Conservation (phyloP, 2,888 invertebrate genomes). For the Zhengitettix transpicula region DNA sequence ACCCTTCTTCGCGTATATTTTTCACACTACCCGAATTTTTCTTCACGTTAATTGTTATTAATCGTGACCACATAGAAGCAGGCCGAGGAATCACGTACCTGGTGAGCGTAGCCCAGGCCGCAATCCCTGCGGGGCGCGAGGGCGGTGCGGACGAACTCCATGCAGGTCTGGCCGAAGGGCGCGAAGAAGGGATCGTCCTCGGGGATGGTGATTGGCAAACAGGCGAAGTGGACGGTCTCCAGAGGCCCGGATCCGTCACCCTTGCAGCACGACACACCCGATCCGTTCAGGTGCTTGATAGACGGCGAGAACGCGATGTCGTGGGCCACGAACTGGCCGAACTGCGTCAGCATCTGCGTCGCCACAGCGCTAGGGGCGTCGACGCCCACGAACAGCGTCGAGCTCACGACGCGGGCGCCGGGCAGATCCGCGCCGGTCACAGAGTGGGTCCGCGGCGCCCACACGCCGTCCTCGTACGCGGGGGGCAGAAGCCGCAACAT, state of each 20-base stretch:
- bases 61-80: too few species aligned
- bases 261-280: slow-evolving; percentile 37
- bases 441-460: slow-evolving; percentile 21
- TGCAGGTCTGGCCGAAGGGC: slow-evolving; percentile 39
- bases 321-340: slow-evolving; percentile 64
- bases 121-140: slow-evolving; percentile 50
- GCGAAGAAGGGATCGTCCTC: slow-evolving; percentile 36
- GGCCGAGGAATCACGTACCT: slow-evolving; percentile 30
- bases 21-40: too few species aligned
- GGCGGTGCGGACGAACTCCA: slow-evolving; percentile 55
- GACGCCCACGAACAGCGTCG: slow-evolving; percentile 49
- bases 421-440: slow-evolving; percentile 49
- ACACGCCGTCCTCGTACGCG: slow-evolving; percentile 46
- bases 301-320: slow-evolving; percentile 61
- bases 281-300: slow-evolving; percentile 45
- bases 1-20: too few species aligned
- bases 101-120: slow-evolving; percentile 45
- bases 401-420: slow-evolving; percentile 48
- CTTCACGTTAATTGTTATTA: too few species aligned
- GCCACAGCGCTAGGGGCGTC: slow-evolving; percentile 52
- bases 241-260: slow-evolving; percentile 28
- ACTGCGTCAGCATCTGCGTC: slow-evolving; percentile 61
- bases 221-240: slow-evolving; percentile 18
- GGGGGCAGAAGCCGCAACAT: slow-evolving; percentile 56
- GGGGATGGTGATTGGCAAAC: slow-evolving; percentile 37